Conservation (phyloP, 2,888 invertebrate species). For the Girardia tigrina region DNA sequence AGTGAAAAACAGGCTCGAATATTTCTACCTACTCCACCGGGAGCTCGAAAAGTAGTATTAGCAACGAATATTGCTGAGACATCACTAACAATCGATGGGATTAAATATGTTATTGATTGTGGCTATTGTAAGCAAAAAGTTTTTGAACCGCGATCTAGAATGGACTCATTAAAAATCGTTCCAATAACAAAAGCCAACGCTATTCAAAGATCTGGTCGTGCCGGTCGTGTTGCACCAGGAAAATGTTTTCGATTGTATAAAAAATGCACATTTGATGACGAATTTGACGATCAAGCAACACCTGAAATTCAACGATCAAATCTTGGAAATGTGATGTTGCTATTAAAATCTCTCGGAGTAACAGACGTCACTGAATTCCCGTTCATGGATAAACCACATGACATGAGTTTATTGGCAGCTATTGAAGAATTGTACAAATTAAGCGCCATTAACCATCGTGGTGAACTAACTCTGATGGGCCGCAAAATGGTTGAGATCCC, state of each 20-base stretch:
- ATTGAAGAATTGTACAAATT: neutral
- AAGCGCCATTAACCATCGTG: neutral
- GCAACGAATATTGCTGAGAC: conserved; percentile 99
- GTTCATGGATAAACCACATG: neutral
- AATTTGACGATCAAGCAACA: conserved; percentile 88
- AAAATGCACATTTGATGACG: conserved; percentile 93
- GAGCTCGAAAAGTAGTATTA: conserved; percentile 83
- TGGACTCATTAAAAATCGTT: conserved; percentile 85
- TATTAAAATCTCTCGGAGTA: conserved; percentile 84
- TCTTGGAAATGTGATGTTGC: conserved; percentile 85
- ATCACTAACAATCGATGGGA: conserved; percentile 93
- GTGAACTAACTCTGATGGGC: neutral
- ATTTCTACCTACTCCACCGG: conserved; percentile 88
- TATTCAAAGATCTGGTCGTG: conserved; percentile 81
- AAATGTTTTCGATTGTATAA: conserved; percentile 96
- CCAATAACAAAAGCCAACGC: conserved; percentile 89
- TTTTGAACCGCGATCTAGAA: conserved; percentile 86
- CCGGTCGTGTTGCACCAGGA: conserved; percentile 77
- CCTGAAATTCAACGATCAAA: conserved; percentile 97
- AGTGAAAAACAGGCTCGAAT: conserved; percentile 97
- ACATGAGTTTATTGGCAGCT: neutral
- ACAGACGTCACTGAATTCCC: neutral
- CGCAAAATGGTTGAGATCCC: conserved; percentile 5
- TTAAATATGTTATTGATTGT: conserved; percentile 96
- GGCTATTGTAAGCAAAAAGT: conserved; percentile 97